Evolutionary conservation across 2,113 vertebrate genomes (phyloP).

Genomic region (Sterna hirundo): DNA sequence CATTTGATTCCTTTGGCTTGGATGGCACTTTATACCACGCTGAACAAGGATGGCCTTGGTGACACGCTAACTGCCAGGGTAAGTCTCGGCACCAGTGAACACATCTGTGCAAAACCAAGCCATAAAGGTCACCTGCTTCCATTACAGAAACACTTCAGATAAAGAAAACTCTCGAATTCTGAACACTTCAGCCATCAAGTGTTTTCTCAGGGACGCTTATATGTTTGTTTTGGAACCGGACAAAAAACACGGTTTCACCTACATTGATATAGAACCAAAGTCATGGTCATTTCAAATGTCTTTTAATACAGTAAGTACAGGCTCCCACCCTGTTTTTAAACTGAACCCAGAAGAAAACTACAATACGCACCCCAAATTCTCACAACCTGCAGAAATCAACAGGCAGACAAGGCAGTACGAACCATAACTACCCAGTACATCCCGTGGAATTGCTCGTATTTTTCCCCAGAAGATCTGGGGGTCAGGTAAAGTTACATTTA

Average conservation of each 20-base stretch:
- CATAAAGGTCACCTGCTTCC: background rate
- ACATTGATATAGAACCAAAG: background rate
- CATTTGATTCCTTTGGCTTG: background rate
- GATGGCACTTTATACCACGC: fast-evolving
- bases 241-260: background rate
- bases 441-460: fast-evolving
- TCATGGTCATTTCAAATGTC: background rate
- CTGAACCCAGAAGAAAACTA: background rate
- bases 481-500: background rate
- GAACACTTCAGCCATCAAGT: background rate
- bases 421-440: background rate
- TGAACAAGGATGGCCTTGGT: background rate
- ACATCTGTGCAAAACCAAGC: background rate
- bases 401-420: background rate
- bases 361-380: background rate
- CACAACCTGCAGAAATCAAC: background rate
- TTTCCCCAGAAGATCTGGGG: background rate
- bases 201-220: fast-evolving
- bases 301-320: background rate
- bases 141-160: background rate
- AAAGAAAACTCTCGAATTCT: background rate
- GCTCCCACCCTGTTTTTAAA: background rate
- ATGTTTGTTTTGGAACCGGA: background rate
- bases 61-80: fast-evolving
- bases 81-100: background rate